These are phyloP conservation scores for Pseudomyrmex flavicornis DNA, from an alignment of 1,140 invertebrate species.

Conservation along the genomic window DNA sequence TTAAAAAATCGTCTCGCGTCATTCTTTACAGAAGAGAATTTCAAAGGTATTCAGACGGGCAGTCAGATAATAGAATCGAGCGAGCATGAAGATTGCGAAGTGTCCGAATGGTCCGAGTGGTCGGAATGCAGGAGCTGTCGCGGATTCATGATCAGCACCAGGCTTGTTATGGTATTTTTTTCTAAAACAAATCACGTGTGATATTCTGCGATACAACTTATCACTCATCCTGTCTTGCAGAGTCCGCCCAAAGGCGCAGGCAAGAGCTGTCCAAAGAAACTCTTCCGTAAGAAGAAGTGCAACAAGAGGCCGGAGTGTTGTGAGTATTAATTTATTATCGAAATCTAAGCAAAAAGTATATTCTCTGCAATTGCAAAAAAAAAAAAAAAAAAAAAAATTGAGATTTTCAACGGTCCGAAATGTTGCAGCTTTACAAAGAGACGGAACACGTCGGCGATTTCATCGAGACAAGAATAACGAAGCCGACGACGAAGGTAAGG, in stretches of 20 bases:
- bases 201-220: conserved; percentile 2
- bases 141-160: conserved; percentile 83
- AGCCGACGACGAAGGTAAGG: conserved; percentile 66
- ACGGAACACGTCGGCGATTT: conserved; percentile 57
- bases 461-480: conserved; percentile 59
- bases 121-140: conserved; percentile 88
- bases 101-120: conserved; percentile 88
- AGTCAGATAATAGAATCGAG: conserved; percentile 77
- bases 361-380: conserved; percentile 14
- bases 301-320: conserved; percentile 80
- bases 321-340: conserved; percentile 71
- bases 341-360: conserved; percentile 18
- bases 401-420: neutral
- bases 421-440: conserved; percentile 71
- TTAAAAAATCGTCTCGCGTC: neutral
- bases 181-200: conserved; percentile 36
- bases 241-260: conserved; percentile 80
- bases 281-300: conserved; percentile 85
- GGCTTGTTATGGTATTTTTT: conserved; percentile 80
- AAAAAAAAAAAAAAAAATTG: neutral
- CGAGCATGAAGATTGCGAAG: conserved; percentile 84
- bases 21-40: conserved; percentile 67
- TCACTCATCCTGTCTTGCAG: conserved; percentile 23
- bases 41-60: conserved; percentile 78
- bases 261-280: conserved; percentile 88